Conservation (phyloP, 2,888 invertebrate species). For the Autographa gamma region DNA sequence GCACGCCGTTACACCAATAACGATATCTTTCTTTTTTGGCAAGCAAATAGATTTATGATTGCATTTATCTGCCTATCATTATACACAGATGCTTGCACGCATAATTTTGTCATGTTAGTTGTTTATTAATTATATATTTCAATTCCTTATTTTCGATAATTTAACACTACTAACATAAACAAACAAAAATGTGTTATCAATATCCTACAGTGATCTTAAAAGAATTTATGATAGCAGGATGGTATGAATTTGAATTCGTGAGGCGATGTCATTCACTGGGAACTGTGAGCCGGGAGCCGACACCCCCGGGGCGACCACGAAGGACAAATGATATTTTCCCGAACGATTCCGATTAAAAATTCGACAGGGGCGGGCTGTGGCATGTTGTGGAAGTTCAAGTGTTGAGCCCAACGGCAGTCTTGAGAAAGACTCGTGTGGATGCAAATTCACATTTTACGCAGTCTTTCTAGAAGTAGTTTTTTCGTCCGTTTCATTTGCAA, state of each 20-base stretch:
- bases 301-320: conserved; percentile 61
- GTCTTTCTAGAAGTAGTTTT: too few species aligned
- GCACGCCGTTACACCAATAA: conserved; percentile 75
- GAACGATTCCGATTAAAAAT: conserved; percentile 73
- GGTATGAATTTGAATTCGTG: conserved; percentile 76
- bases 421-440: neutral
- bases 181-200: neutral
- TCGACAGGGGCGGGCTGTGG: conserved; percentile 64
- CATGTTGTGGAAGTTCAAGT: conserved; percentile 60
- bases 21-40: conserved; percentile 75
- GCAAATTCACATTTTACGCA: too few species aligned
- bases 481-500: too few species aligned
- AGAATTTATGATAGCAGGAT: conserved; percentile 68
- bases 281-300: conserved; percentile 19
- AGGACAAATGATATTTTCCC: conserved; percentile 67
- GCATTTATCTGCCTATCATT: conserved; percentile 59
- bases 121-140: neutral
- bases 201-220: conserved; percentile 60
- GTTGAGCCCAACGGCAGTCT: conserved; percentile 14
- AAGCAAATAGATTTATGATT: conserved; percentile 77
- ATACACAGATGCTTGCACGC: conserved; percentile 5
- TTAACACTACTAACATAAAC: neutral
- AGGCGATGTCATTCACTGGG: conserved; percentile 31
- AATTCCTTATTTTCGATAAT: neutral
- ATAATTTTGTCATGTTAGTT: neutral